Conservation (phyloP, 1,140 invertebrate genomes). For the Cyphomyrmex costatus region DNA sequence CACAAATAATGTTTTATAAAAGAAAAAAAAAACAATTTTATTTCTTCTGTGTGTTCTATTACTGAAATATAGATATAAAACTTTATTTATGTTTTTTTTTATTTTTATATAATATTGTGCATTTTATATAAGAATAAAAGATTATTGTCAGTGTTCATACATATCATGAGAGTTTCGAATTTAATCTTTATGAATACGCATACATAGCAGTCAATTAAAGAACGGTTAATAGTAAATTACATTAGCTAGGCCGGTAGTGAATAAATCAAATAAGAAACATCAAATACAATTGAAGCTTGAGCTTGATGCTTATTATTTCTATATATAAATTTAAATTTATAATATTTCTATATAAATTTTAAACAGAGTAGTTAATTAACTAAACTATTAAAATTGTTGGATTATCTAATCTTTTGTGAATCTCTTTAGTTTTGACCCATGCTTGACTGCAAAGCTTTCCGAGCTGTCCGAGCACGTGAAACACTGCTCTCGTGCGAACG, state of each 20-base stretch:
- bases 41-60: neutral
- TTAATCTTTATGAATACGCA: neutral
- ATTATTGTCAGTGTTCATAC: neutral
- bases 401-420: conserved; percentile 5
- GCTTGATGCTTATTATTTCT: no score
- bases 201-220: neutral
- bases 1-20: neutral
- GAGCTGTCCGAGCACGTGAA: neutral
- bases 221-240: no score
- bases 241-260: no score
- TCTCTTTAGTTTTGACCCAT: neutral
- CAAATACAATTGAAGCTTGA: no score
- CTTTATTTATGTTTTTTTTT: neutral
- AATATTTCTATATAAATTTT: no score
- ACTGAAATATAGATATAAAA: neutral
- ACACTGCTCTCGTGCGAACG: conserved; percentile 25
- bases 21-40: neutral
- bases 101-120: neutral
- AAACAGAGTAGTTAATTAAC: neutral
- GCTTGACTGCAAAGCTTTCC: neutral
- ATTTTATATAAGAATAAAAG: neutral
- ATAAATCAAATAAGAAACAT: no score
- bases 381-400: neutral
- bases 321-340: no score
- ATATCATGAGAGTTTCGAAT: neutral